A percentile compares a stretch with the other conserved stretches of the same genome.
phyloP scores from a whole-genome alignment of 2,888 invertebrate genomes.

The Hirtodrosophila cameraria region DNA sequence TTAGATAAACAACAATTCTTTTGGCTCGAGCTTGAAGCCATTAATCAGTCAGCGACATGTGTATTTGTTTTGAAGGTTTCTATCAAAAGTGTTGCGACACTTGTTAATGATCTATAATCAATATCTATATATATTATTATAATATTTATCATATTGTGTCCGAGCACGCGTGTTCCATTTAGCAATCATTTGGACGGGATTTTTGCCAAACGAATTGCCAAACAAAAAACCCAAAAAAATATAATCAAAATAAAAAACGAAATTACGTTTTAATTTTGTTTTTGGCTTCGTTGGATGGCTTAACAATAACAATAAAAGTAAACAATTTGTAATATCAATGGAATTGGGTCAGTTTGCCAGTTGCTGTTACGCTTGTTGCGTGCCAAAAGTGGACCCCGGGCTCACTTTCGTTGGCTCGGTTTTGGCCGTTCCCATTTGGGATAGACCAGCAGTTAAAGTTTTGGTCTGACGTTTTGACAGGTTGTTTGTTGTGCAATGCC shows the following conservation, averaged over 20 bases:
- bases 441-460: slow-evolving; percentile 29
- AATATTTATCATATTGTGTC: slow-evolving; percentile 17
- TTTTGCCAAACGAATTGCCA: slow-evolving; percentile 16
- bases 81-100: not conserved
- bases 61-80: slow-evolving; percentile 2
- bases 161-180: slow-evolving; percentile 27
- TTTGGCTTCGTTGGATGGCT: slow-evolving; percentile 34
- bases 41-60: slow-evolving; percentile 34
- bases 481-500: slow-evolving; percentile 52
- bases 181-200: slow-evolving; percentile 23
- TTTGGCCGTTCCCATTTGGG: slow-evolving; percentile 43
- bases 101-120: slow-evolving; percentile 9
- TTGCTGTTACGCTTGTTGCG: slow-evolving; percentile 72
- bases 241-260: slow-evolving; percentile 23
- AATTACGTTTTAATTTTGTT: slow-evolving; percentile 13
- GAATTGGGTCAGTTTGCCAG: slow-evolving; percentile 72
- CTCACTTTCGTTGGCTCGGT: slow-evolving; percentile 64
- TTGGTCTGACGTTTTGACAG: slow-evolving; percentile 63
- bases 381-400: slow-evolving; percentile 49
- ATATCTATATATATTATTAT: not conserved
- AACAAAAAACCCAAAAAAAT: slow-evolving; percentile 6
- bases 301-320: slow-evolving; percentile 59
- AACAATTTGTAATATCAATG: slow-evolving; percentile 75
- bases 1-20: slow-evolving; percentile 16
- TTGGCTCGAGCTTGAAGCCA: not conserved